A percentile compares a stretch with the other conserved stretches of the same genome.
These are phyloP conservation scores for Opisthograptis luteolata DNA, from an alignment of 2,888 invertebrate genomes.

Conservation along the genomic window DNA sequence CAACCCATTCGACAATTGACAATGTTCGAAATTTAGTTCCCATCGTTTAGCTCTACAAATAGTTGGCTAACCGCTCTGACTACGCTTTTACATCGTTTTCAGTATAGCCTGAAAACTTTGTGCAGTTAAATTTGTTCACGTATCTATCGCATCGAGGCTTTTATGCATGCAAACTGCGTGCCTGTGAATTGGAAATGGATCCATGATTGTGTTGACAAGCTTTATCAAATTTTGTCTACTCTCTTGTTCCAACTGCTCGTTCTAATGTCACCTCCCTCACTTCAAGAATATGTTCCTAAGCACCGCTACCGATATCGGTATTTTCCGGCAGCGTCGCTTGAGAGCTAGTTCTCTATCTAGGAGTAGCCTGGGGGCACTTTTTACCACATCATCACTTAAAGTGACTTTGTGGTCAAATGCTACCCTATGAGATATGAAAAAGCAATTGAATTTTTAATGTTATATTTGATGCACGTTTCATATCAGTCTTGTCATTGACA, in stretches of 20 bases:
- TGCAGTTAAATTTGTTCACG: slow-evolving; percentile 24
- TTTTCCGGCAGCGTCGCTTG: too few relatives aligned
- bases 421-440: too few relatives aligned
- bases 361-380: too few relatives aligned
- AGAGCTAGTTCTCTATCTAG: too few relatives aligned
- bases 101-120: slow-evolving; percentile 21
- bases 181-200: slow-evolving; percentile 15
- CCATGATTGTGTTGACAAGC: slow-evolving; percentile 10
- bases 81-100: slow-evolving; percentile 4
- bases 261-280: too few relatives aligned
- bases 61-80: slow-evolving; percentile 5
- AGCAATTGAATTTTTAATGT: too few relatives aligned
- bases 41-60: not conserved
- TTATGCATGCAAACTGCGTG: slow-evolving; percentile 17
- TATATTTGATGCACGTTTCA: too few relatives aligned
- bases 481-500: too few relatives aligned
- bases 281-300: too few relatives aligned
- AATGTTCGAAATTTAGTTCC: not conserved
- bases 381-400: too few relatives aligned
- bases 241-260: not conserved
- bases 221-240: not conserved
- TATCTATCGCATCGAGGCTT: slow-evolving; percentile 19
- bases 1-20: not conserved
- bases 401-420: too few relatives aligned
- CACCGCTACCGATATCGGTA: too few relatives aligned